phyloP scores from a whole-genome alignment of 2,797 vertebrate species.

The Psittacula derbiana region DNA sequence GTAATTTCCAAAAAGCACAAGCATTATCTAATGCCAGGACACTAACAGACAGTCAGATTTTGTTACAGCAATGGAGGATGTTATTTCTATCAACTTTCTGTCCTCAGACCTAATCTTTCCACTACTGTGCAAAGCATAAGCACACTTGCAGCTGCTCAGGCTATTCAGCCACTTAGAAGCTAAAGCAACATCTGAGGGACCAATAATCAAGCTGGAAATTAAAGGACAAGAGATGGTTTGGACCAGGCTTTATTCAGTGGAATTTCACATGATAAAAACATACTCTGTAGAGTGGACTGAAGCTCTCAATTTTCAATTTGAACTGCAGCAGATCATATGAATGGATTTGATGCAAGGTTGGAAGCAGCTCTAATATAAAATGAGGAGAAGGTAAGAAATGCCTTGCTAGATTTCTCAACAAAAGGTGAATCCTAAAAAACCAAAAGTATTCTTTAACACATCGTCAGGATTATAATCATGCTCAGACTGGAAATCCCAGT shows the following conservation, averaged over 20 bases:
- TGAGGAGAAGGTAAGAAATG: background rate
- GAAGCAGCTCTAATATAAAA: background rate
- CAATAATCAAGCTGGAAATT: background rate
- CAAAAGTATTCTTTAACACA: background rate
- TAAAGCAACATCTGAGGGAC: background rate
- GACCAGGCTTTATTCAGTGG: background rate
- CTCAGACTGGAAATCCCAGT: background rate
- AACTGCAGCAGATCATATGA: background rate
- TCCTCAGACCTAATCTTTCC: background rate
- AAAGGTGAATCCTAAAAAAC: background rate
- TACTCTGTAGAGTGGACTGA: background rate
- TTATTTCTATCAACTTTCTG: background rate
- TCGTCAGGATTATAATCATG: background rate
- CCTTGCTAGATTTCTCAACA: background rate
- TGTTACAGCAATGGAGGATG: background rate
- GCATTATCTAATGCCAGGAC: background rate
- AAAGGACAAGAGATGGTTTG: background rate
- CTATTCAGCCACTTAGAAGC: background rate
- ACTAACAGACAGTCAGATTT: background rate
- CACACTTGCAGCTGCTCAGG: background rate
- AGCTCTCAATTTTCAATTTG: background rate
- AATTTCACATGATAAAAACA: fast-evolving
- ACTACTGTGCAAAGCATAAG: background rate
- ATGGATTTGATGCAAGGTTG: background rate
- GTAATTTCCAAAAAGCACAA: background rate